Evolutionary conservation across 2,888 invertebrate genomes (phyloP), one percentile per base, ranked within the genome.

Genomic region (Tanypteryx hageni): DNA sequence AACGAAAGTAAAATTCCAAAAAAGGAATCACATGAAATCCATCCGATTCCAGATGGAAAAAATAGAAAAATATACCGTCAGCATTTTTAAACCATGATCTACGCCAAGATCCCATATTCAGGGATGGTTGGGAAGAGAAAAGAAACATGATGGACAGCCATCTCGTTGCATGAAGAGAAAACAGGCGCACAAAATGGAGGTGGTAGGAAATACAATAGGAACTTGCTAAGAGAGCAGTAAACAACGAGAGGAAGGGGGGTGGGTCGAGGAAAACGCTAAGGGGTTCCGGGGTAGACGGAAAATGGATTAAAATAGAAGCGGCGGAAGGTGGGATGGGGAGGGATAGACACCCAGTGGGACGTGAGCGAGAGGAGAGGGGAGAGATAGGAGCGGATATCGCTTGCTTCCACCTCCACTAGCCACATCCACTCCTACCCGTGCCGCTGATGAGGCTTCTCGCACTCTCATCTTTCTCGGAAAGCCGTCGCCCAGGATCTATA

Each of bases 281-380:
- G 57, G 64, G 64, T 89, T 89, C 64, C 64, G 89, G 89, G 64
- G 89, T 61, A 64, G 89, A 61, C 89, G 89, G 89, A 89, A 89
- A 89, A 89, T 89, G 89, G 64, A 89, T 89, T 89, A 89, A 89
- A 89, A 89, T 89, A 89, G 89, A 89, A 89, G 57, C 56, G 83
- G 83, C 83, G 83, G 83, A 83, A 83, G 44, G 44, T 44, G 57
- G 83, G 83, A n/a, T 18, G 44, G n/a, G 83, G 83, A 83, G 83
- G 18, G 83, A 5, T 44, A 44, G 83, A 44, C 56, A 83, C 18
- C 44, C 10, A 76, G 76, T 0, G 76, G 22, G 22, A 57, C 57
- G 57, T n/a, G n/a, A 18, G 56, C 56, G n/a, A 31, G 2, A 82
- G 10, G 14, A 31, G 82, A 3, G 18, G 61, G 13, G 76, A 13